Base-by-base conservation (phyloP, 1,140 invertebrate species). In the Vanessa atalanta region DNA sequence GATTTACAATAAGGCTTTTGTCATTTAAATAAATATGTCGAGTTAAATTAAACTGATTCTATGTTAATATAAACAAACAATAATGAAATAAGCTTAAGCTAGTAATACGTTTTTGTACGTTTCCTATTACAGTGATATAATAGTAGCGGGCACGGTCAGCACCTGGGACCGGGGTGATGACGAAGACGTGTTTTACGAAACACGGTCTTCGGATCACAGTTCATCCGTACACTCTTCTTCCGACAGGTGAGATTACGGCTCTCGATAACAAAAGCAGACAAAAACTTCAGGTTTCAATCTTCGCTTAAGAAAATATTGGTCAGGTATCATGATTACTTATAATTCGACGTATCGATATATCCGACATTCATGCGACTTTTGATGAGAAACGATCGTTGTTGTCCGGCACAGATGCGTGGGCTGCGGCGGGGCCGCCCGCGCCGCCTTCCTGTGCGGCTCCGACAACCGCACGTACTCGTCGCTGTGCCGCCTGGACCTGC, bases 391-490 rank as follows among this genome's bases (percentile, higher is more conserved):
- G 48, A n/a, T 43, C 48, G 20, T 26, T 9, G 72, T n/a, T 65
- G 48, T 53, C 68, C 70, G 72, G 14, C 14, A n/a, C 72, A 81
- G 83, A 51, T 88, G 86, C 67, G 85, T 86, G 53, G 97, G 96
- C 75, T 98, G 97, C 89, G 95, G 95, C 80, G 94, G 73, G 97
- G 97, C 93, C 95, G 96, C 60, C 95, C 97, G 79, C 68, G 86
- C 77, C 48, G 74, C 93, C 95, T 98, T 98, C 94, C 94, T 98
- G 65, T 98, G 97, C 92, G 97, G 97, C 74, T 95, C 95, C 47
- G 97, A 98, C 94, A 98, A 98, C 94, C 95, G 96, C 81, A 98
- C 97, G n/a, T 98, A 98, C 93, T 98, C 97, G 87, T 98, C 97
- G 67, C 94, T 96, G 66, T 98, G 97, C 90, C 95, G 97, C 77